Percentiles rank a stretch among this genome's conserved stretches.
phyloP scores from a whole-genome alignment of 2,113 vertebrate genomes.

The Peromyscus polionotus region DNA sequence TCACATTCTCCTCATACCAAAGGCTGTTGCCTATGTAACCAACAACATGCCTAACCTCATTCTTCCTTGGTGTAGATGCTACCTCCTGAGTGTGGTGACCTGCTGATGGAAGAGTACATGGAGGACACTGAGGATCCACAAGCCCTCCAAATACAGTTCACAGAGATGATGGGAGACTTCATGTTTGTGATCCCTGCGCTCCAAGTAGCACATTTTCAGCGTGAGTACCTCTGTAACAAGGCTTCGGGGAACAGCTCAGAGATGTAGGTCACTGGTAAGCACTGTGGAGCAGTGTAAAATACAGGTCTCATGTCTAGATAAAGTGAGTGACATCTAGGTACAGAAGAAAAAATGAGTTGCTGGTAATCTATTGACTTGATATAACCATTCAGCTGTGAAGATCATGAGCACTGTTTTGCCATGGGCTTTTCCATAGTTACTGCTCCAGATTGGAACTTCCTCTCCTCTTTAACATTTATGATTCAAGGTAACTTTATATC shows the following conservation, averaged over 20 bases:
- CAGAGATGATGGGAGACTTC: slow-evolving; percentile 87
- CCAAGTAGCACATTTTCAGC: slow-evolving; percentile 85
- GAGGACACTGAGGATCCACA: slow-evolving; percentile 84
- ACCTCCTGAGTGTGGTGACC: slow-evolving; percentile 60
- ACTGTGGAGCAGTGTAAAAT: neutral
- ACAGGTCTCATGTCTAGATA: too few relatives aligned
- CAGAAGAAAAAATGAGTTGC: neutral
- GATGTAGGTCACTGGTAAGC: too few relatives aligned
- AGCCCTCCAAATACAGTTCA: slow-evolving; percentile 83
- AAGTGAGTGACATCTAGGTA: neutral
- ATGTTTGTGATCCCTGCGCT: slow-evolving; percentile 87
- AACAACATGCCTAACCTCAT: neutral
- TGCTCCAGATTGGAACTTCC: neutral
- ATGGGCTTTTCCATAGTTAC: neutral
- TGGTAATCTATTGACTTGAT: too few relatives aligned
- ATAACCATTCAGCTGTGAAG: neutral
- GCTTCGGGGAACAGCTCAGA: neutral
- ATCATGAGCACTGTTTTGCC: neutral
- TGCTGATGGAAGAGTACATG: slow-evolving; percentile 87
- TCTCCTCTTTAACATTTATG: neutral
- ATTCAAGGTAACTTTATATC: neutral
- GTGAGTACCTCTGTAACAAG: slow-evolving; percentile 78
- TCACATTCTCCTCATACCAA: neutral
- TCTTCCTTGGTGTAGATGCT: slow-evolving; percentile 49
- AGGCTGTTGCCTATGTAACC: too few relatives aligned